Percentiles rank a stretch among this genome's conserved stretches.
phyloP scores from a whole-genome alignment of 2,888 invertebrate genomes.

The Phortica okadai region DNA sequence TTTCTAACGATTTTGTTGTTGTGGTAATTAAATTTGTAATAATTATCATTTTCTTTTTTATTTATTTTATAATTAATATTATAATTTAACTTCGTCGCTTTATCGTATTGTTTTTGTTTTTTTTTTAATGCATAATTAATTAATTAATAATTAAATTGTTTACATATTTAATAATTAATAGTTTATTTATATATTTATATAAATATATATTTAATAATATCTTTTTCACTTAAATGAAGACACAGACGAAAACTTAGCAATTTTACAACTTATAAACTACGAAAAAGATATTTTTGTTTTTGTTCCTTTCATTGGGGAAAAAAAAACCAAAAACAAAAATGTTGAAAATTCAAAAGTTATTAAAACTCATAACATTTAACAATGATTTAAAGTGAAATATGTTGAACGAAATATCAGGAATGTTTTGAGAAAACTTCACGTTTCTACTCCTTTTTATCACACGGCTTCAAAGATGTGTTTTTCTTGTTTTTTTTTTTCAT shows the following conservation, averaged over 20 bases:
- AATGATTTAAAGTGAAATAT: too few species aligned
- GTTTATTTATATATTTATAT: conserved; percentile 37
- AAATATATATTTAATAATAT: conserved; percentile 44
- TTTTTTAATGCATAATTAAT: conserved; percentile 37
- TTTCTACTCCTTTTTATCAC: background rate
- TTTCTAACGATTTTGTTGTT: conserved; percentile 60
- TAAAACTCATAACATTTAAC: background rate
- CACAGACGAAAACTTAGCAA: conserved; percentile 14
- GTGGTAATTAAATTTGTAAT: conserved; percentile 60
- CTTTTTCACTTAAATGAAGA: conserved; percentile 16
- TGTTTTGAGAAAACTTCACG: too few species aligned
- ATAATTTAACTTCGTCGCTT: background rate
- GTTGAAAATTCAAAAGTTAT: background rate
- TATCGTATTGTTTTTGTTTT: conserved; percentile 32
- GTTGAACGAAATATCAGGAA: too few species aligned
- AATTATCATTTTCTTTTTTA: conserved; percentile 55
- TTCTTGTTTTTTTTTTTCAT: background rate
- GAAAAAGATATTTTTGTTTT: background rate
- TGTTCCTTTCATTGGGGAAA: background rate
- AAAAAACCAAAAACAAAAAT: background rate
- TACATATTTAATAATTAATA: conserved; percentile 70
- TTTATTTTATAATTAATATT: conserved; percentile 60
- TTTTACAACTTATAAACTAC: background rate
- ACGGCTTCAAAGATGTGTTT: conserved; percentile 12
- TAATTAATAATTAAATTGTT: conserved; percentile 70